Evolutionary conservation across 2,113 vertebrate genomes (phyloP).

Genomic region (Gallinago jamesoni): DNA sequence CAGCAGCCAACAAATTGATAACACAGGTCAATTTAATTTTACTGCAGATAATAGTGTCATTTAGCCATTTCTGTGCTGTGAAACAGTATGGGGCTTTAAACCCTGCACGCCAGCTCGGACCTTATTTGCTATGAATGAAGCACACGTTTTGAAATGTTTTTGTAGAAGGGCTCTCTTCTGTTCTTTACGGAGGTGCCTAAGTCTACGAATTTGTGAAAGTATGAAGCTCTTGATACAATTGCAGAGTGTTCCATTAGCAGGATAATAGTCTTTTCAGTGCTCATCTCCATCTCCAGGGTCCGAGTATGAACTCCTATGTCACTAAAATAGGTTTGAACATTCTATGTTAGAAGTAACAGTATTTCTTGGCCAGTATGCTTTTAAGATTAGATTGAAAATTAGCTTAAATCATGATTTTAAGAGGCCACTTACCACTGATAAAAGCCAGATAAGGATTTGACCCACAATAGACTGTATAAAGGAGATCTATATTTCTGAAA

Average conservation of each 20-base stretch:
- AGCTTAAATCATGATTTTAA: background rate
- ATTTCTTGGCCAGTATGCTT: background rate
- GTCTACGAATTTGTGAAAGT: background rate
- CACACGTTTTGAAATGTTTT: background rate
- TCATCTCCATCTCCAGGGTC: background rate
- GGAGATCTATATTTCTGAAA: background rate
- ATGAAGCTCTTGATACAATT: background rate
- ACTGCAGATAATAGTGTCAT: background rate
- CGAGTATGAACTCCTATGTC: background rate
- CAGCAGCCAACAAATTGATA: background rate
- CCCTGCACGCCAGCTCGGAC: background rate
- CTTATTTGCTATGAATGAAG: background rate
- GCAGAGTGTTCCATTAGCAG: background rate
- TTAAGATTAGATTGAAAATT: background rate
- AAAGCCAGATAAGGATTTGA: background rate
- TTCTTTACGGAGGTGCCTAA: background rate
- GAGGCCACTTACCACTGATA: background rate
- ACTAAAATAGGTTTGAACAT: background rate
- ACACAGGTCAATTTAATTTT: conserved; percentile 27
- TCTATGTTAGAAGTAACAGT: background rate
- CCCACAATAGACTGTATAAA: background rate
- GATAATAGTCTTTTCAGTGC: background rate
- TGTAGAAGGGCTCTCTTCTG: background rate
- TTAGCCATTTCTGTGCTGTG: background rate
- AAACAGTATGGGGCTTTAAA: background rate